Evolutionary conservation across 2,888 invertebrate genomes (phyloP).

Genomic region (Dynastes grantii): DNA sequence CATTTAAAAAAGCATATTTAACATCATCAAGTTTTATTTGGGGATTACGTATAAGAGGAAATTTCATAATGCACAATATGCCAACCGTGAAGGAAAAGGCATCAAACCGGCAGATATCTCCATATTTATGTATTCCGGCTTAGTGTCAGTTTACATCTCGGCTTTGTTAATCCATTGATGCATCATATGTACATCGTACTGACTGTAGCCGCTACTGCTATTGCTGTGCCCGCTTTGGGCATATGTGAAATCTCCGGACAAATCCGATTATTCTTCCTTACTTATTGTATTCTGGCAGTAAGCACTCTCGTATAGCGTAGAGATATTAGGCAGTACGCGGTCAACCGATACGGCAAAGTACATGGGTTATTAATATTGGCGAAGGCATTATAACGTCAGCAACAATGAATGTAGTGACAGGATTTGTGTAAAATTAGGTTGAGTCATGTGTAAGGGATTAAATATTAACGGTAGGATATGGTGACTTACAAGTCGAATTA

Average conservation of each 20-base stretch:
- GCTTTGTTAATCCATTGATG: constrained; percentile 39
- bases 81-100: constrained; percentile 31
- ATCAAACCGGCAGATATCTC: constrained; percentile 35
- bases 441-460: constrained; percentile 42
- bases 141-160: constrained; percentile 59
- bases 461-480: constrained; percentile 10
- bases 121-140: constrained; percentile 52
- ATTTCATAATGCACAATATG: constrained; percentile 9
- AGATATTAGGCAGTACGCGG: constrained; percentile 15
- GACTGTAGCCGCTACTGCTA: constrained; percentile 7
- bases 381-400: constrained; percentile 23
- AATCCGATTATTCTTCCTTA: constrained; percentile 56
- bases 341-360: constrained; percentile 34
- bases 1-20: too few relatives aligned
- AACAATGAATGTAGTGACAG: constrained; percentile 19
- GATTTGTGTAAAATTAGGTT: constrained; percentile 33
- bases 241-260: constrained; percentile 58
- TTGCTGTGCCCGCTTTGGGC: constrained; percentile 45
- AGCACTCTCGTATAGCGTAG: background rate
- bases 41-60: too few relatives aligned
- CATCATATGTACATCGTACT: background rate
- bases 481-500: constrained; percentile 4
- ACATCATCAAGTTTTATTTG: too few relatives aligned
- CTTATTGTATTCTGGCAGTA: constrained; percentile 11
- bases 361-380: constrained; percentile 36